These are phyloP conservation scores for Megaptera novaeangliae DNA, from an alignment of 2,113 vertebrate species.

Conservation along the genomic window DNA sequence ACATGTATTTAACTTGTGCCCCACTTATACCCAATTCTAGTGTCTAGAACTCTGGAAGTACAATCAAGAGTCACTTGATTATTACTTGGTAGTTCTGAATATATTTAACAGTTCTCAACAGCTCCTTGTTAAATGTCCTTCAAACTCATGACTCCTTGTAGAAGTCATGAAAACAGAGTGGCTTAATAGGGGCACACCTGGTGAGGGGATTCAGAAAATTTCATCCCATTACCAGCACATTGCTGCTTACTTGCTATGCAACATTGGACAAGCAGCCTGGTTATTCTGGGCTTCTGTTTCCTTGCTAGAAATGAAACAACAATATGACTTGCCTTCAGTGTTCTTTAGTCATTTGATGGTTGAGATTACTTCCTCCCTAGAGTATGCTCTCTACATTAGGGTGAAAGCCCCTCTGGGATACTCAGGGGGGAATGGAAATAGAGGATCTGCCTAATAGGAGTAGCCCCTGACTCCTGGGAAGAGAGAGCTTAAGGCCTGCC, in stretches of 20 bases:
- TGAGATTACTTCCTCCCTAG: neutral
- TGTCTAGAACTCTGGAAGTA: slow-evolving; percentile 55
- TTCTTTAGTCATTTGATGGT: neutral
- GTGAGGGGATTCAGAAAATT: neutral
- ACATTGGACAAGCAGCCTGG: neutral
- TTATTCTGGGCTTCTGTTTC: neutral
- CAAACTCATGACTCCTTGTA: slow-evolving; percentile 50
- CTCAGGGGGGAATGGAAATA: neutral
- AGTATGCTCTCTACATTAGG: neutral
- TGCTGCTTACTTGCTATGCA: neutral
- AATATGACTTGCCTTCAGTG: neutral
- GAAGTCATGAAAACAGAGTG: slow-evolving; percentile 40
- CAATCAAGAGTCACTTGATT: slow-evolving; percentile 63
- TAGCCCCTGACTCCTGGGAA: neutral
- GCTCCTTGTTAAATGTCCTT: slow-evolving; percentile 58
- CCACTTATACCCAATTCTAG: slow-evolving; percentile 62
- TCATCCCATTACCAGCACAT: neutral
- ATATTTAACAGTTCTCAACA: slow-evolving; percentile 59
- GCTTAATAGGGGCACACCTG: neutral
- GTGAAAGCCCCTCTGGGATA: neutral
- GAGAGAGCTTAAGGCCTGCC: neutral
- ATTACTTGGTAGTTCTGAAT: slow-evolving; percentile 66
- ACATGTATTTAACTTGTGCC: slow-evolving; percentile 50
- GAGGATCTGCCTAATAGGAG: neutral
- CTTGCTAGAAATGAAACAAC: neutral